phyloP scores from a whole-genome alignment of 2,888 invertebrate species.

The Watsonalla binaria region DNA sequence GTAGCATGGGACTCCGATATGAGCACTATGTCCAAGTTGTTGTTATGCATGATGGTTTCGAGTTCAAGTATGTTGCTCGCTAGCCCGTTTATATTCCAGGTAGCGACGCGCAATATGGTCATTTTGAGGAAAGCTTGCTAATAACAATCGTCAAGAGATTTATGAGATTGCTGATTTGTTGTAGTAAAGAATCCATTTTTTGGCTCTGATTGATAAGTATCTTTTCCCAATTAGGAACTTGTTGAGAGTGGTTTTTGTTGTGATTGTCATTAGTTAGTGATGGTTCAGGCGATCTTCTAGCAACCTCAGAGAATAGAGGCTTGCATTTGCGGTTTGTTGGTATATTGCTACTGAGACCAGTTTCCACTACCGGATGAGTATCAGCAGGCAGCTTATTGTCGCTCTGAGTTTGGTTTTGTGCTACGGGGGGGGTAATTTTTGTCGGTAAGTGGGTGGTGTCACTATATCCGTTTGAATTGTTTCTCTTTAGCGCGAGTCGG shows the following conservation, averaged over 20 bases:
- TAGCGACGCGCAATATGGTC: slow-evolving; percentile 5
- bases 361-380: too few species aligned
- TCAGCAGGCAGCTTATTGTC: too few species aligned
- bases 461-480: not conserved
- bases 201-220: slow-evolving; percentile 12
- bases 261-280: not conserved
- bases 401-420: too few species aligned
- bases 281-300: too few species aligned
- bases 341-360: too few species aligned
- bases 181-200: slow-evolving; percentile 14
- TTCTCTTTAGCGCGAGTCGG: not conserved
- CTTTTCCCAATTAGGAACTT: slow-evolving; percentile 5
- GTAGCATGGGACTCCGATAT: slow-evolving; percentile 16
- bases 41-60: slow-evolving; percentile 3
- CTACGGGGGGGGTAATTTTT: not conserved
- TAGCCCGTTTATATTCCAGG: slow-evolving; percentile 20
- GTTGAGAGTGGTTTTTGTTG: not conserved
- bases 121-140: not conserved
- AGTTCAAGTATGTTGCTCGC: slow-evolving; percentile 13
- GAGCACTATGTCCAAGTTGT: slow-evolving; percentile 14
- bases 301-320: too few species aligned
- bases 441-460: not conserved
- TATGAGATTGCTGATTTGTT: slow-evolving; percentile 7
- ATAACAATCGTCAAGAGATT: not conserved
- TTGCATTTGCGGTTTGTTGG: too few species aligned